A percentile compares a stretch with the other conserved stretches of the same genome.
phyloP scores from a whole-genome alignment of 2,113 vertebrate species.

The Gulo gulo region DNA sequence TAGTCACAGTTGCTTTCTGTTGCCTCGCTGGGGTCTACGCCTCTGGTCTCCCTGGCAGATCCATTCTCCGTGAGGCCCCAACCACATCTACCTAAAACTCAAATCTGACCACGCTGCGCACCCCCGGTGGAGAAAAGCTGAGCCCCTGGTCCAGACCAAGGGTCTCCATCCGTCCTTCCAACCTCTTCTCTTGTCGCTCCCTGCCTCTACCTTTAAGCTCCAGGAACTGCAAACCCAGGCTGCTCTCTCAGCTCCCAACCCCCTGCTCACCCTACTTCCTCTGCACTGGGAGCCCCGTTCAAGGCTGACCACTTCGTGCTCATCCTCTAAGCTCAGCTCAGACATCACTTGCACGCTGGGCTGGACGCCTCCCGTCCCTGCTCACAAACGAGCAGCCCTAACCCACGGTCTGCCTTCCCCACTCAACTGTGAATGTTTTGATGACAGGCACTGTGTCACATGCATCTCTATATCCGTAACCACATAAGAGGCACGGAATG shows the following conservation, averaged over 20 bases:
- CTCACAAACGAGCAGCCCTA: not conserved
- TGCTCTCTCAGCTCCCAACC: not conserved
- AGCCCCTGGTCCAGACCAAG: not conserved
- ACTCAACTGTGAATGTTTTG: not conserved
- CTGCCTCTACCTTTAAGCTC: not conserved
- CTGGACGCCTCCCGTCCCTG: not conserved
- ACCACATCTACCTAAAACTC: not conserved
- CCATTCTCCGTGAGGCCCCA: not conserved
- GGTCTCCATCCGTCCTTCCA: not conserved
- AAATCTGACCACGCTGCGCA: not conserved
- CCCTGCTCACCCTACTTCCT: not conserved
- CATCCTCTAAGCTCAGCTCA: not conserved
- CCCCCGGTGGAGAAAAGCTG: not conserved
- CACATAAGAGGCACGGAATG: not conserved
- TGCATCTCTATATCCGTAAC: not conserved
- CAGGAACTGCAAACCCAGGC: not conserved
- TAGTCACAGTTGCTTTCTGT: not conserved
- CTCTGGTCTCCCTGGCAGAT: not conserved
- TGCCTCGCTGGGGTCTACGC: too few relatives aligned
- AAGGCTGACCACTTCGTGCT: not conserved
- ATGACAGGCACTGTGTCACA: not conserved
- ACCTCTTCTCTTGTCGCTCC: not conserved
- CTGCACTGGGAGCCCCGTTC: not conserved
- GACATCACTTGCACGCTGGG: not conserved
- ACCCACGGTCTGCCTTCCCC: not conserved